Conservation (phyloP, 2,113 vertebrate species). For the Lathamus discolor region DNA sequence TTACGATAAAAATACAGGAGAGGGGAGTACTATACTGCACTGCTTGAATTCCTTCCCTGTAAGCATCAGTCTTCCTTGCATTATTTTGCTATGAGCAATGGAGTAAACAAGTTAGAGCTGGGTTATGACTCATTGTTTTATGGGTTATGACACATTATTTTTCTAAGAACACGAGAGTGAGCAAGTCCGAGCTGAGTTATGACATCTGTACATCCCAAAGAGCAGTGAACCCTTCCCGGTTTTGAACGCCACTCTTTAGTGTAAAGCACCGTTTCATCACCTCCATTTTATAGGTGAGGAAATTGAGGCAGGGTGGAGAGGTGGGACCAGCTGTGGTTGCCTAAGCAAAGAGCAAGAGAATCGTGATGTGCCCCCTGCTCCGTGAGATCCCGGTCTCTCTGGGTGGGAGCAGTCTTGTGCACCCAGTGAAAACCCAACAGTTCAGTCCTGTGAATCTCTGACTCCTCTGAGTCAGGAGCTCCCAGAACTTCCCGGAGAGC, state of each 20-base stretch:
- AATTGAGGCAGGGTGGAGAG: background rate
- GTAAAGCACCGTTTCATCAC: background rate
- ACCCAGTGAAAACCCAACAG: background rate
- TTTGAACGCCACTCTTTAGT: rapidly evolving
- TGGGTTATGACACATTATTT: conserved; percentile 8
- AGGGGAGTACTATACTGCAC: background rate
- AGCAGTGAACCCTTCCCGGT: background rate
- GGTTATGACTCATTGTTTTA: conserved; percentile 21
- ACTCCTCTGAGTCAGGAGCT: background rate
- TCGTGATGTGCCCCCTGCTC: rapidly evolving
- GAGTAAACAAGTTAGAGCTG: conserved; percentile 24
- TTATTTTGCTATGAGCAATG: background rate
- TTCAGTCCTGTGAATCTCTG: background rate
- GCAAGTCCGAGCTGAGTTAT: background rate
- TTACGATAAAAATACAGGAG: background rate
- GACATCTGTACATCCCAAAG: background rate
- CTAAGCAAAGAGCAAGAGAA: rapidly evolving
- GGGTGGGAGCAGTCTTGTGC: background rate
- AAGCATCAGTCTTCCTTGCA: background rate
- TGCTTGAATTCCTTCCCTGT: background rate
- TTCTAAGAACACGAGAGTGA: background rate
- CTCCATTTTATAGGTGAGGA: background rate
- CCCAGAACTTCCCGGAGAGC: rapidly evolving
- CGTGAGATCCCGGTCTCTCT: background rate
- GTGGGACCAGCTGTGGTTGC: background rate